These are phyloP conservation scores for Pocillopora meandrina DNA, from an alignment of 92 coral and sea anemone genomes.

Conservation along the genomic window DNA sequence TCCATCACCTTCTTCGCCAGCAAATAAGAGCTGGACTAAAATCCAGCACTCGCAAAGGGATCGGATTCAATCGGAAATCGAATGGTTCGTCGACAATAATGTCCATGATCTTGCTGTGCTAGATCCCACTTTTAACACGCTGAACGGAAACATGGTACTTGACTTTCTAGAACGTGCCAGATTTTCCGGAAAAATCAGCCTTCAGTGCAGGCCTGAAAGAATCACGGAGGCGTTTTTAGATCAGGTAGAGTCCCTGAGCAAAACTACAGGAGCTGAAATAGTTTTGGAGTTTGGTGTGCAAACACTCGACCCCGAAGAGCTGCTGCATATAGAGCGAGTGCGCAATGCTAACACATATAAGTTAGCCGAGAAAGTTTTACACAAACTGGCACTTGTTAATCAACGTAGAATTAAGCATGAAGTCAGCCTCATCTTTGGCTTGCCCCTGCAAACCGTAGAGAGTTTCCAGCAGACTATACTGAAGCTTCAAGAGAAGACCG, in stretches of 20 bases:
- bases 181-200: conserved; percentile 41
- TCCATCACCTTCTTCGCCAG: conserved; percentile 24
- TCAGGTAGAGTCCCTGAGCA: conserved; percentile 43
- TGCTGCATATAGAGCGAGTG: conserved; percentile 41
- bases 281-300: conserved; percentile 53
- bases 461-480: conserved; percentile 40
- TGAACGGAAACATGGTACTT: conserved; percentile 29
- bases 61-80: conserved; percentile 43
- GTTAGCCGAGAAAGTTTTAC: conserved; percentile 39
- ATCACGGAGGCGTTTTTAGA: conserved; percentile 39
- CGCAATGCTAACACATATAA: conserved; percentile 36
- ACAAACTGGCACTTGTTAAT: conserved; percentile 31
- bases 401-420: conserved; percentile 44
- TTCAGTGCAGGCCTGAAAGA: conserved; percentile 49
- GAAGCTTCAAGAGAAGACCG: conserved; percentile 26
- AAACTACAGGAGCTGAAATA: conserved; percentile 48
- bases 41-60: conserved; percentile 40
- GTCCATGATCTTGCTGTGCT: conserved; percentile 49
- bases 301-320: conserved; percentile 38
- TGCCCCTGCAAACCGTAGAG: conserved; percentile 50
- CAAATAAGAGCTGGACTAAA: conserved; percentile 47
- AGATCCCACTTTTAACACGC: conserved; percentile 56
- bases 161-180: conserved; percentile 34
- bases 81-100: conserved; percentile 37
- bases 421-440: conserved; percentile 50